Evolutionary conservation across 2,113 vertebrate genomes (phyloP).

Genomic region (Ia io): DNA sequence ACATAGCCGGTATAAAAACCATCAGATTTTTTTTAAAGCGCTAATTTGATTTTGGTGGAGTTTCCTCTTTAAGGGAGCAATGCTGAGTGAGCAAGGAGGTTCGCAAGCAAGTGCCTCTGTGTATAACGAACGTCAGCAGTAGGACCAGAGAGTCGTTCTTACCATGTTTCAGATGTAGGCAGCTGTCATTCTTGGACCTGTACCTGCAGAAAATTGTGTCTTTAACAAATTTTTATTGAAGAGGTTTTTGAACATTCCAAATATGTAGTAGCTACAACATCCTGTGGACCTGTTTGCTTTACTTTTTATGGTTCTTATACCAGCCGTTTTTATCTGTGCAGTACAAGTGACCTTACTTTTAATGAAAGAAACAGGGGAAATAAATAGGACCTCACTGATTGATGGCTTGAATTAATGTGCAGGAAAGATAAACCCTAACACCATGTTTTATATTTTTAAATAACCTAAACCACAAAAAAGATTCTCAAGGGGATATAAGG

Average conservation of each 20-base stretch:
- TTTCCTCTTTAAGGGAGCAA: slow-evolving; percentile 4
- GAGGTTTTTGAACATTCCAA: slow-evolving; percentile 82
- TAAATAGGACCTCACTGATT: slow-evolving; percentile 62
- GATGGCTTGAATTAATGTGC: slow-evolving; percentile 72
- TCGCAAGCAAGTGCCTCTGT: slow-evolving; percentile 69
- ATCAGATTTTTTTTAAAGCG: slow-evolving; percentile 58
- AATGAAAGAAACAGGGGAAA: slow-evolving; percentile 26
- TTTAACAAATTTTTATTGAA: slow-evolving; percentile 87
- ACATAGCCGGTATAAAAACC: slow-evolving; percentile 84
- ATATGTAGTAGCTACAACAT: slow-evolving; percentile 76
- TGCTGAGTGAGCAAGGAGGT: slow-evolving; percentile 17
- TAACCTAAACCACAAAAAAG: not conserved
- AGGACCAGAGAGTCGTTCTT: slow-evolving; percentile 90
- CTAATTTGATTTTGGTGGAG: not conserved
- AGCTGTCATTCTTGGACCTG: slow-evolving; percentile 99
- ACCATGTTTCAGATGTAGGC: slow-evolving; percentile 99
- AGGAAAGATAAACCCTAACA: slow-evolving; percentile 53
- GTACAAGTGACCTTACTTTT: slow-evolving; percentile 55
- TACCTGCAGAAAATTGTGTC: slow-evolving; percentile 98
- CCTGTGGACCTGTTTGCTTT: slow-evolving; percentile 54
- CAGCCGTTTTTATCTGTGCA: slow-evolving; percentile 77
- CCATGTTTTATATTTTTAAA: not conserved
- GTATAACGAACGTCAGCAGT: slow-evolving; percentile 74
- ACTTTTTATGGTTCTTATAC: slow-evolving; percentile 81
- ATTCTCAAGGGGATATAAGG: not conserved